These are phyloP conservation scores for Percina caprodes DNA, from an alignment of 2,113 vertebrate species.

Conservation along the genomic window DNA sequence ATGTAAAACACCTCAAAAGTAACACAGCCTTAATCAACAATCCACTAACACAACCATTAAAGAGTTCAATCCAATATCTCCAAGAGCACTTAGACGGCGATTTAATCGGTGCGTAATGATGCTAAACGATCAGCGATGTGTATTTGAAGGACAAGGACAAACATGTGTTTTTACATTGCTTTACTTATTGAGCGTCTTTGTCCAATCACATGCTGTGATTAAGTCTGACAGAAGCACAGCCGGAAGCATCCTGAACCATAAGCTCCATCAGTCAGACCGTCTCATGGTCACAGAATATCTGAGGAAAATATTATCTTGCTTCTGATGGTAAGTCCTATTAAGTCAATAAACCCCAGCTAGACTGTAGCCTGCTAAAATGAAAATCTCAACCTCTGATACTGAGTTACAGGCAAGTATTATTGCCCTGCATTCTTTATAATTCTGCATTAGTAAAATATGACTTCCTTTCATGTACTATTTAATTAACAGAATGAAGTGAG, in stretches of 20 bases:
- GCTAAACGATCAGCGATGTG: slow-evolving; percentile 69
- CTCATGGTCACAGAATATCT: slow-evolving; percentile 10
- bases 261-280: slow-evolving; percentile 27
- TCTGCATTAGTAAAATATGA: background rate
- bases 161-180: slow-evolving; percentile 75
- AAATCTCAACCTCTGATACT: slow-evolving; percentile 3
- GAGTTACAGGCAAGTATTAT: background rate
- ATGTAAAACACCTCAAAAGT: slow-evolving; percentile 46
- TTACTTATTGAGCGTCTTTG: slow-evolving; percentile 71
- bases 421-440: background rate
- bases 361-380: background rate
- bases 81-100: slow-evolving; percentile 71
- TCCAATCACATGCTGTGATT: slow-evolving; percentile 71
- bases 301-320: background rate
- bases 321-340: background rate
- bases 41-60: slow-evolving; percentile 40
- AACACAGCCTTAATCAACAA: slow-evolving; percentile 59
- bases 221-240: slow-evolving; percentile 54
- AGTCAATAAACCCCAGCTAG: background rate
- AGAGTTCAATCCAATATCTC: slow-evolving; percentile 66
- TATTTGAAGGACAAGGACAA: slow-evolving; percentile 79
- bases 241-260: slow-evolving; percentile 31
- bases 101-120: slow-evolving; percentile 77
- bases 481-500: slow-evolving; percentile 20
- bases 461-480: slow-evolving; percentile 19